Evolutionary conservation across 92 coral and sea anemone species (phyloP), one percentile per base, ranked within the genome.

Genomic region (Ricordea florida): DNA sequence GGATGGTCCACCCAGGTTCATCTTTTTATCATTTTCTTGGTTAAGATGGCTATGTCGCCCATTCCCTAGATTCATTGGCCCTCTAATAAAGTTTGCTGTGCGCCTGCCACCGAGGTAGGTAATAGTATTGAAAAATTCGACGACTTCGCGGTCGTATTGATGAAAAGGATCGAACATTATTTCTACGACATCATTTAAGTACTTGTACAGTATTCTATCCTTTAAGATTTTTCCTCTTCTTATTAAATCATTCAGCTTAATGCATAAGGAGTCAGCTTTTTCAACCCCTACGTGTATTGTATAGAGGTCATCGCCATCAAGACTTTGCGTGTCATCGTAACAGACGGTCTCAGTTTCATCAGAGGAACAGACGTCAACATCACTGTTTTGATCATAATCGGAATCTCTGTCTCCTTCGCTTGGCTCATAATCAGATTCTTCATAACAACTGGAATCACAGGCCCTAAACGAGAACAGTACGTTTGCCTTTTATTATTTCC

Each of bases 151-250:
- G 37, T 81, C 87, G 27, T 80, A 87, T 56, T 82, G 62, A 46
- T 87, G 88, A 29, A 82, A 82, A 0, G 88, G 89, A 29, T 88
- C n/a, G 40, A 57, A 80, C 87, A 86, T 80, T 10, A 86, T 82
- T 14, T 87, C 81, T 17, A 87, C 46, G 10, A 76, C 87, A 44
- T 81, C 87, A 33, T 15, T 60, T 3, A 86, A 32, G n/a, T 74
- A 86, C 47, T 62, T 87, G 44, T 82, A 69, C 4, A 85, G 79
- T 11, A 79, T 79, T 37, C 67, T 87, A 24, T 82, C 85, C 37
- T 62, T 82, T 18, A 84, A 49, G 0, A 87, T 74, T 41, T 81
- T 81, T 68, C 92, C 87, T 66, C 76, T 34, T 21, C 40, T 42
- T 1, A 74, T 13, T 20, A 87, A 84, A 10, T 87, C 92, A 0